phyloP scores from a whole-genome alignment of 2,113 vertebrate species.

The Notiomystis cincta region DNA sequence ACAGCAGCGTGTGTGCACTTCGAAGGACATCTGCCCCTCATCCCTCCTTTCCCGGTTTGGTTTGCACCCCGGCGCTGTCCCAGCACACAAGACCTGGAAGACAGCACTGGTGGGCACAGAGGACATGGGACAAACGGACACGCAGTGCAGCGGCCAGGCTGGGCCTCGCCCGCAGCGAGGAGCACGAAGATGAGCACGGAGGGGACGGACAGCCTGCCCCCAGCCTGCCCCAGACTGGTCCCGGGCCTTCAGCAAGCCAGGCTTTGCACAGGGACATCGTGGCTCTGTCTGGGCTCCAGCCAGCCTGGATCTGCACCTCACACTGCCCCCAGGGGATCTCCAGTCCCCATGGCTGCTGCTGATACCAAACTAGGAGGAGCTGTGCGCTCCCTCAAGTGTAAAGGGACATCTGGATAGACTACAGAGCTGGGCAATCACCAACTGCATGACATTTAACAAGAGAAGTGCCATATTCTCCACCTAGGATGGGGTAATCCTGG shows the following conservation, averaged over 20 bases:
- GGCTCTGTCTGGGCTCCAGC: neutral
- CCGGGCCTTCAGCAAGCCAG: neutral
- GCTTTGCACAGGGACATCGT: neutral
- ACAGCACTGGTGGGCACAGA: neutral
- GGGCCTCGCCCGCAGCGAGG: neutral
- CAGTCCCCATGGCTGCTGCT: neutral
- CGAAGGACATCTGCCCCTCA: neutral
- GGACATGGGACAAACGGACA: accelerated
- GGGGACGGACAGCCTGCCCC: neutral
- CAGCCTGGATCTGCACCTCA: neutral
- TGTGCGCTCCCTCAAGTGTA: neutral
- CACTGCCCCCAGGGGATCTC: neutral
- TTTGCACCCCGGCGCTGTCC: neutral
- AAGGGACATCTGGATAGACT: neutral
- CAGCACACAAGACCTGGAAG: neutral
- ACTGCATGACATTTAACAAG: neutral
- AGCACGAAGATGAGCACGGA: neutral
- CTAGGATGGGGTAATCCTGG: neutral
- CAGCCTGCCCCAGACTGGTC: neutral
- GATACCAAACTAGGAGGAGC: neutral
- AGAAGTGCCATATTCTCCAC: neutral
- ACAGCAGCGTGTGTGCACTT: neutral
- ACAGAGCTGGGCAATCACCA: neutral
- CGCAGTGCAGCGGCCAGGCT: neutral
- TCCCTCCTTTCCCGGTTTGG: neutral